Conservation (phyloP, 2,797 vertebrate species). For the Hyperoplus lanceolatus region DNA sequence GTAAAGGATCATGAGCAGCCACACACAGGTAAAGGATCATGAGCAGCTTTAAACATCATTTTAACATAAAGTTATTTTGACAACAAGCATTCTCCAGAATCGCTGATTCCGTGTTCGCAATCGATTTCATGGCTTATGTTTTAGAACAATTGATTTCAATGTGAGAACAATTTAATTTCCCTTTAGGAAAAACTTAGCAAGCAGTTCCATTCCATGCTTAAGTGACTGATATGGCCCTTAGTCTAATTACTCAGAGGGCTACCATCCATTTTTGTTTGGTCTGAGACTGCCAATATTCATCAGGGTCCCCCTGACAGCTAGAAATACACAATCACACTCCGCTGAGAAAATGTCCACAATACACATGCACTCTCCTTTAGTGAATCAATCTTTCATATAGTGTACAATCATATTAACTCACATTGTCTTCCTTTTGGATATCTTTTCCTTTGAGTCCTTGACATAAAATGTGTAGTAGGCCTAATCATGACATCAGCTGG, state of each 20-base stretch:
- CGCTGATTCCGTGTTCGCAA: no score
- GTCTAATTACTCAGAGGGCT: slow-evolving; percentile 52
- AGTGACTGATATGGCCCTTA: slow-evolving; percentile 42
- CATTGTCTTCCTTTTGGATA: background rate
- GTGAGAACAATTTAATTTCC: slow-evolving; percentile 2
- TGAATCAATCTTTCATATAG: background rate
- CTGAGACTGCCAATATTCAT: slow-evolving; percentile 63
- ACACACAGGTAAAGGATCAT: no score
- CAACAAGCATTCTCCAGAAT: no score
- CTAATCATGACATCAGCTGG: background rate
- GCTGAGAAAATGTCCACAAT: background rate
- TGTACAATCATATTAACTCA: background rate
- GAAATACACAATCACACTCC: slow-evolving; percentile 27
- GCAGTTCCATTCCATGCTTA: slow-evolving; percentile 46
- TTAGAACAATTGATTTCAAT: background rate
- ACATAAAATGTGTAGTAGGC: background rate
- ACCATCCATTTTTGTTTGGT: slow-evolving; percentile 46
- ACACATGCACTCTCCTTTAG: background rate
- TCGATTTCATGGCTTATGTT: no score
- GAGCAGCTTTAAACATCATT: no score
- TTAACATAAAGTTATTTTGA: no score
- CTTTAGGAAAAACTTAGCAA: slow-evolving; percentile 41
- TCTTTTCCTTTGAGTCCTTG: background rate
- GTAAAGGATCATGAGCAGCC: no score
- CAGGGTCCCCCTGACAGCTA: slow-evolving; percentile 19